A percentile compares a stretch with the other conserved stretches of the same genome.
Evolutionary conservation across 2,888 invertebrate genomes (phyloP).

Genomic region (Pheosia gnoma): DNA sequence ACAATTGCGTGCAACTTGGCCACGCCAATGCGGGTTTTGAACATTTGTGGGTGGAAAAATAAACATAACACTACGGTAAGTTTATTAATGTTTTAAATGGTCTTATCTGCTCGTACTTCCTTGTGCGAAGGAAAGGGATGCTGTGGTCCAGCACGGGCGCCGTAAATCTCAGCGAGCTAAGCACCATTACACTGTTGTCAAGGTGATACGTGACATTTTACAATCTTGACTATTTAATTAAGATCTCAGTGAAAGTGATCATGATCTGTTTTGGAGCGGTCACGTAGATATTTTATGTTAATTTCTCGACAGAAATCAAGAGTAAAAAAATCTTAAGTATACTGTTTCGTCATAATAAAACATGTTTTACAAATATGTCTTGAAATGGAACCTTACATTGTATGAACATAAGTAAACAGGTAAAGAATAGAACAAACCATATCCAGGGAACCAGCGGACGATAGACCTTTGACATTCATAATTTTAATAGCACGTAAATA

Average conservation of each 20-base stretch:
- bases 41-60: slow-evolving; percentile 68
- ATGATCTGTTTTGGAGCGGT: slow-evolving; percentile 21
- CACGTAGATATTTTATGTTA: slow-evolving; percentile 10
- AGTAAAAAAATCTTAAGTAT: neutral
- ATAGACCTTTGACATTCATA: neutral
- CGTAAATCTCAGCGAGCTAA: slow-evolving; percentile 6
- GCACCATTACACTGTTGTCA: slow-evolving; percentile 19
- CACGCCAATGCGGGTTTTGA: slow-evolving; percentile 68
- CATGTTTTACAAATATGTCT: too few species aligned
- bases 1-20: slow-evolving; percentile 58
- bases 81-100: slow-evolving; percentile 54
- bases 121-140: slow-evolving; percentile 36
- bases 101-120: slow-evolving; percentile 43
- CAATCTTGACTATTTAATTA: slow-evolving; percentile 35
- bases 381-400: neutral
- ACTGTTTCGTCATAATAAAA: too few species aligned
- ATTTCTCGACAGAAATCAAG: neutral
- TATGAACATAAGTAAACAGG: neutral
- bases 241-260: slow-evolving; percentile 61
- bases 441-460: neutral
- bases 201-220: slow-evolving; percentile 35
- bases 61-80: slow-evolving; percentile 79
- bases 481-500: neutral
- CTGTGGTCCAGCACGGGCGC: slow-evolving; percentile 17
- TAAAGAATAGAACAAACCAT: neutral